Percentiles rank a stretch among this genome's conserved stretches.
phyloP scores from a whole-genome alignment of 2,797 vertebrate species.

The Propithecus perrieri region DNA sequence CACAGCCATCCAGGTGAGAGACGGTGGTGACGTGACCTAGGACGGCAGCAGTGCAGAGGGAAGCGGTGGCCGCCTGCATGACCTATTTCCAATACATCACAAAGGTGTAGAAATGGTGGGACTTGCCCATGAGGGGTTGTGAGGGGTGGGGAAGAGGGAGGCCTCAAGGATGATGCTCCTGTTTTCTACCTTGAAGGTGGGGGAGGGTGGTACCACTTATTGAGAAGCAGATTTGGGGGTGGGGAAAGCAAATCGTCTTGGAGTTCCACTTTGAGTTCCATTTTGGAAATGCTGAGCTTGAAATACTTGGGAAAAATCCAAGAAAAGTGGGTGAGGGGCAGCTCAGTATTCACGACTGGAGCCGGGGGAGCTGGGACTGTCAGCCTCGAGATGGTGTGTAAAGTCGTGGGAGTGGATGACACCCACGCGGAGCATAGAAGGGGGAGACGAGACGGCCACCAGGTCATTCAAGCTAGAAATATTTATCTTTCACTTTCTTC shows the following conservation, averaged over 20 bases:
- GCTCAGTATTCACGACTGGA: neutral
- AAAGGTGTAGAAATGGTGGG: neutral
- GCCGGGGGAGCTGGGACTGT: neutral
- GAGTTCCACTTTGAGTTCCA: neutral
- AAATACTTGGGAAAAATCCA: neutral
- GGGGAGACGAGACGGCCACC: neutral
- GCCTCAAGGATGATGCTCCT: fast-evolving
- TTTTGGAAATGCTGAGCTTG: neutral
- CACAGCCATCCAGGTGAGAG: neutral
- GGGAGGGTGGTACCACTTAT: fast-evolving
- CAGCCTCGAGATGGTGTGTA: too few species aligned
- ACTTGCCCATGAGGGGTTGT: neutral
- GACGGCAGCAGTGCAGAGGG: neutral
- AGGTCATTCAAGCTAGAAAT: neutral
- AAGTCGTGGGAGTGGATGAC: neutral
- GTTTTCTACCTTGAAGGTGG: neutral
- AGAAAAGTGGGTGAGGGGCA: neutral
- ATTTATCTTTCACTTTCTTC: neutral
- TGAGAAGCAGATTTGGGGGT: neutral
- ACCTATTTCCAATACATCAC: neutral
- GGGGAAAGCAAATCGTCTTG: neutral
- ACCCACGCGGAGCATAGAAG: neutral
- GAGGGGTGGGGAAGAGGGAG: too few species aligned
- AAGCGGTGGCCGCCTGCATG: too few species aligned
- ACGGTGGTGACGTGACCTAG: neutral